Conservation (phyloP, 2,797 vertebrate genomes). For the Decapterus maruadsi region DNA sequence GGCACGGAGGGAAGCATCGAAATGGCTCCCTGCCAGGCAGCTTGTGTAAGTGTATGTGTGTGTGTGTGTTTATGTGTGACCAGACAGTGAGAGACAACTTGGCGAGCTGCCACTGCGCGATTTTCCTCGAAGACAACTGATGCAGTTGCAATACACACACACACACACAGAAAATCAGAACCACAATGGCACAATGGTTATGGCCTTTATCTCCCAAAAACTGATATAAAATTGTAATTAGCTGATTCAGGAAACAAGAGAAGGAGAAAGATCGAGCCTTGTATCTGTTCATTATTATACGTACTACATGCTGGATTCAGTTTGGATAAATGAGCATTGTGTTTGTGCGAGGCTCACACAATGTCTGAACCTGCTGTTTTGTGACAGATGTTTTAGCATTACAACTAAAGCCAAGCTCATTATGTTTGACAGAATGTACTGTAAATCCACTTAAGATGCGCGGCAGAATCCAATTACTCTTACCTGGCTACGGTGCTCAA, state of each 20-base stretch:
- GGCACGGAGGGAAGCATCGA: constrained; percentile 53
- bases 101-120: constrained; percentile 65
- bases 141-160: constrained; percentile 12
- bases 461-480: constrained; percentile 7
- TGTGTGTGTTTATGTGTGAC: constrained; percentile 51
- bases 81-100: constrained; percentile 73
- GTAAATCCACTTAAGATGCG: constrained; percentile 24
- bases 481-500: constrained; percentile 12
- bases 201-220: constrained; percentile 20
- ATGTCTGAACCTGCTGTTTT: constrained; percentile 2
- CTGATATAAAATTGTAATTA: constrained; percentile 24
- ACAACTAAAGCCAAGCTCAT: constrained; percentile 2
- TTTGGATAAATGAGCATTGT: constrained; percentile 4
- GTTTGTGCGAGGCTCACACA: not conserved
- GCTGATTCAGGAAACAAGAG: constrained; percentile 36
- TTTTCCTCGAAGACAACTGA: constrained; percentile 64
- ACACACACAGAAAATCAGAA: not conserved
- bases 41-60: constrained; percentile 52
- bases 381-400: not conserved
- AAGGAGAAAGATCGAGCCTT: constrained; percentile 6
- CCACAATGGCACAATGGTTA: constrained; percentile 16
- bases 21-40: constrained; percentile 71
- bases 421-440: constrained; percentile 11
- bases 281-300: not conserved
- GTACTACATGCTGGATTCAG: not conserved